Percentiles rank a stretch among this genome's conserved stretches.
These are phyloP conservation scores for Anarsia innoxiella DNA, from an alignment of 2,888 invertebrate species.

Conservation along the genomic window DNA sequence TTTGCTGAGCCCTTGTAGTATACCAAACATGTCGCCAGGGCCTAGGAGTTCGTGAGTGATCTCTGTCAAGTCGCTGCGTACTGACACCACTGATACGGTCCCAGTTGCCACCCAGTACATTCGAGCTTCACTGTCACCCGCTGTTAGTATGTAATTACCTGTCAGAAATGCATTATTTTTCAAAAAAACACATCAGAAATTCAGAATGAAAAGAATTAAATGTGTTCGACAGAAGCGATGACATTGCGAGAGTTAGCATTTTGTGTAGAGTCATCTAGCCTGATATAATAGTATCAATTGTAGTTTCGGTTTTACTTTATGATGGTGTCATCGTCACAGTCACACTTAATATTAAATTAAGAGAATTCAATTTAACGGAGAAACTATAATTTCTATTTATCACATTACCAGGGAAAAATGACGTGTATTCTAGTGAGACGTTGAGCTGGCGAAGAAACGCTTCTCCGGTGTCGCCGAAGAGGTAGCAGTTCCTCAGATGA, in stretches of 20 bases:
- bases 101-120: slow-evolving; percentile 74
- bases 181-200: no score
- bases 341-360: no score
- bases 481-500: slow-evolving; percentile 61
- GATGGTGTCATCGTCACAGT: no score
- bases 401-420: slow-evolving; percentile 62
- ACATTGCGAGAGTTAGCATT: no score
- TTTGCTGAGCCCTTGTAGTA: slow-evolving; percentile 65
- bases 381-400: no score
- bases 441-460: slow-evolving; percentile 66
- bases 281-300: no score
- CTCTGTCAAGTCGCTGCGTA: slow-evolving; percentile 55
- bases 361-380: slow-evolving; percentile 18
- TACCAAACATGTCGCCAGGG: slow-evolving; percentile 67
- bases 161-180: no score
- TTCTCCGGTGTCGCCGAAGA: slow-evolving; percentile 67
- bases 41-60: slow-evolving; percentile 61
- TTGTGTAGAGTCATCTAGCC: no score
- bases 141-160: slow-evolving; percentile 72
- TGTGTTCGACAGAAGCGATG: no score
- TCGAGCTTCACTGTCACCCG: slow-evolving; percentile 69
- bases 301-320: no score
- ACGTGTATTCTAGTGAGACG: slow-evolving; percentile 53
- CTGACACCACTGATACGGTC: slow-evolving; percentile 60
- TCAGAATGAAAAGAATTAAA: no score